Base-by-base conservation (phyloP, 2,113 vertebrate species). In the Paralichthys olivaceus region DNA sequence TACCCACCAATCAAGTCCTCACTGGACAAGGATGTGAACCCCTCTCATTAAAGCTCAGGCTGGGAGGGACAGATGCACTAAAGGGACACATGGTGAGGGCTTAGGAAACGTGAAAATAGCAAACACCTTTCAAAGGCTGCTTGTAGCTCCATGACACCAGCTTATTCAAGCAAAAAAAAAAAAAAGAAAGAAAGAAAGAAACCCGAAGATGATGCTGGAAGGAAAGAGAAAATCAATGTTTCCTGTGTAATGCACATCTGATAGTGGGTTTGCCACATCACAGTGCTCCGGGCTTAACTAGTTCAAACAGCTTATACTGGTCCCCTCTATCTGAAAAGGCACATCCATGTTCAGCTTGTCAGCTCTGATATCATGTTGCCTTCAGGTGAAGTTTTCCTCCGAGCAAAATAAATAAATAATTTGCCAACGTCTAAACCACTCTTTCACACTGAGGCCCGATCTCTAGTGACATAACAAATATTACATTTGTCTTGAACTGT, bases 231-330 rank as follows among this genome's bases (percentile, higher is more conserved):
- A 75, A 81, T 79, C 47, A 54, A 54, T 73, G 49, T 58, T 69
- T 79, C 47, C 72, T 61, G 56, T 73, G 79, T 69, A 57, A 61
- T 72, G 78, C 71, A 76, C 66, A 57, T 75, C 32, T 72, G 67
- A 87, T 63, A 4, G 34, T 58, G 40, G 65, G 56, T 68, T 83
- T 56, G 64, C 68, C 58, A 60, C 72, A 78, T 77, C 29, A 71
- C 56, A 71, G 49, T 64, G 51, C 66, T 74, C 56, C 14, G 57
- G 54, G 63, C 69, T 66, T 72, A 73, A 69, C 61, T 22, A 72
- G 66, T 69, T 72, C 59, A 60, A 69, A 82, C 71, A 65, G 67
- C 54, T 71, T 79, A 32, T 49, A n/a, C 40, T n/a, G 55, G 64
- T 56, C 22, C 19, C 20, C 53, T 43, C 43, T 23, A 29, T 37